phyloP scores from a whole-genome alignment of 2,888 invertebrate genomes.

The Platycnemis pennipes region DNA sequence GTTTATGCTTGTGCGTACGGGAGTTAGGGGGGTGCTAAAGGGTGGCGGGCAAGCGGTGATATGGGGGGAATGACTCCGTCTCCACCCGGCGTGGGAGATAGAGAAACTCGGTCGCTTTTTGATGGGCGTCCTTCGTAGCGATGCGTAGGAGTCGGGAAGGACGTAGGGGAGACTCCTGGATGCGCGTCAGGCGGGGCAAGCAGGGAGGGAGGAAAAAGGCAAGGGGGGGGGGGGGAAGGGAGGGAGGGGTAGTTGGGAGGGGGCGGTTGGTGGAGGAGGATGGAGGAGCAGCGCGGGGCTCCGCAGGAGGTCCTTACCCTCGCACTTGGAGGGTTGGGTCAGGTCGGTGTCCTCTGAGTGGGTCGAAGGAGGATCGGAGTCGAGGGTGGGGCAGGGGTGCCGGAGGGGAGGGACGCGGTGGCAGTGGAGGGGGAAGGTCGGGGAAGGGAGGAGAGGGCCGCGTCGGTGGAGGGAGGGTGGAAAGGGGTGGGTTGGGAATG shows the following conservation, averaged over 20 bases:
- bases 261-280: not conserved
- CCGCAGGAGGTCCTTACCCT: constrained; percentile 37
- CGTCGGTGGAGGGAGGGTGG: not conserved
- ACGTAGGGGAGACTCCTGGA: not conserved
- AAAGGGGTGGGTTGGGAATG: too few relatives aligned
- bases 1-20: not conserved
- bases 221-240: not conserved
- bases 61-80: constrained; percentile 21
- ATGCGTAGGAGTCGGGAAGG: constrained; percentile 50
- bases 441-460: not conserved
- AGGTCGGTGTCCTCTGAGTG: constrained; percentile 52
- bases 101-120: constrained; percentile 51
- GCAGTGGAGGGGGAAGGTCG: not conserved
- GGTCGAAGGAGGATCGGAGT: constrained; percentile 35
- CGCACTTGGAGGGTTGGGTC: constrained; percentile 47
- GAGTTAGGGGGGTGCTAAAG: not conserved
- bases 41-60: not conserved
- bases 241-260: too few relatives aligned
- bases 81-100: not conserved
- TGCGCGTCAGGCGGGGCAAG: not conserved
- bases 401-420: not conserved
- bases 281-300: not conserved
- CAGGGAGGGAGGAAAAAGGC: not conserved
- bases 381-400: constrained; percentile 2
- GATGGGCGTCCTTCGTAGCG: constrained; percentile 55